phyloP scores from a whole-genome alignment of 2,888 invertebrate genomes.

The Dynastes tityus region DNA sequence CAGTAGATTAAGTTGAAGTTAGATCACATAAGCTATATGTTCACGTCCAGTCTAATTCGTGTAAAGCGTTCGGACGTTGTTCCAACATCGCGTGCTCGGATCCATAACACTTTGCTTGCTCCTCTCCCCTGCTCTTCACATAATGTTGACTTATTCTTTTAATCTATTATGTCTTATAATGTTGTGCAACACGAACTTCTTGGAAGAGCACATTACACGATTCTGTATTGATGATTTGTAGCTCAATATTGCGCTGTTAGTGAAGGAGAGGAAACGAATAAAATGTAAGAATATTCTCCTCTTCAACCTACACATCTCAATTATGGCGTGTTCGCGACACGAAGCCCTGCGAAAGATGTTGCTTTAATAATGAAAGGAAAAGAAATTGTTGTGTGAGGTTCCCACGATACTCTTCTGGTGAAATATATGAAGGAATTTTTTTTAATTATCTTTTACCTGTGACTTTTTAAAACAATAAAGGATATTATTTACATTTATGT shows the following conservation, averaged over 20 bases:
- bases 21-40: slow-evolving; percentile 16
- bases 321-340: not conserved
- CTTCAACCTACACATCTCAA: not conserved
- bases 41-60: slow-evolving; percentile 56
- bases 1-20: too few relatives aligned
- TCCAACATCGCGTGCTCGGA: slow-evolving; percentile 58
- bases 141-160: slow-evolving; percentile 63
- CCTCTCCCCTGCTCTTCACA: slow-evolving; percentile 58
- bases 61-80: slow-evolving; percentile 60
- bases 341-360: too few relatives aligned
- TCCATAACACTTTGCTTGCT: slow-evolving; percentile 60
- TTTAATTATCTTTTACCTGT: too few relatives aligned
- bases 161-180: slow-evolving; percentile 58
- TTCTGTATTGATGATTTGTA: slow-evolving; percentile 22
- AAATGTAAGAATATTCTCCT: not conserved
- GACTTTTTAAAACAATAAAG: too few relatives aligned
- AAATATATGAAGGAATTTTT: too few relatives aligned
- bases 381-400: too few relatives aligned
- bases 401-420: too few relatives aligned
- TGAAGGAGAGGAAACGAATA: not conserved
- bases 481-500: too few relatives aligned
- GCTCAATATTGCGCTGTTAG: not conserved
- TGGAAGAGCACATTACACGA: slow-evolving; percentile 16
- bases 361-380: too few relatives aligned
- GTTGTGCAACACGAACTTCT: slow-evolving; percentile 49